Percentiles rank a stretch among this genome's conserved stretches.
Conservation (phyloP, 2,113 vertebrate genomes). For the Athene cunicularia region DNA sequence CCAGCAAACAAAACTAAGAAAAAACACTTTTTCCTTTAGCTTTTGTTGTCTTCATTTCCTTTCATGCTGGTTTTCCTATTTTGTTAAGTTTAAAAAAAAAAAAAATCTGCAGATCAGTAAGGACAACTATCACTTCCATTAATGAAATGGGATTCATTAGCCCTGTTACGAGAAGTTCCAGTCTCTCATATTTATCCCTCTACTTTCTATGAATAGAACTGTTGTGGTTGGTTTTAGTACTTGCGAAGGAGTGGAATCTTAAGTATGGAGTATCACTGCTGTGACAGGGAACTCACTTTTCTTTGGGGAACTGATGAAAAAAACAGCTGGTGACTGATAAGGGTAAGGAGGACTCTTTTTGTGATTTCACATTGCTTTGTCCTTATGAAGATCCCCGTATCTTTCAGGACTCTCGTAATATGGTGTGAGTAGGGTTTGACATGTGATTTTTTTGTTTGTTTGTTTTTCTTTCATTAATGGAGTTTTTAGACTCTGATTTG, state of each 20-base stretch:
- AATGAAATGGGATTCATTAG: not conserved
- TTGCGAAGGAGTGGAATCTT: not conserved
- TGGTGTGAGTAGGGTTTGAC: not conserved
- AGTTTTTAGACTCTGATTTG: not conserved
- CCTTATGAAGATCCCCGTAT: not conserved
- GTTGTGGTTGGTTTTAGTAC: not conserved
- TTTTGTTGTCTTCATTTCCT: not conserved
- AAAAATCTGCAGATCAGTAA: not conserved
- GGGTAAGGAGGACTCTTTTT: not conserved
- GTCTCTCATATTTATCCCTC: not conserved
- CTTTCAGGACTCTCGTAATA: not conserved
- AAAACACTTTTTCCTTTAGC: not conserved
- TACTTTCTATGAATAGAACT: not conserved
- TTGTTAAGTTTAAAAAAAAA: not conserved
- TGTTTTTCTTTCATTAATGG: not conserved
- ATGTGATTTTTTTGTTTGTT: not conserved
- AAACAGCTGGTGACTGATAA: not conserved
- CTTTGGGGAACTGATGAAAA: not conserved
- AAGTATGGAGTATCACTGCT: not conserved
- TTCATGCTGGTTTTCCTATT: not conserved
- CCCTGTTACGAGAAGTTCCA: not conserved
- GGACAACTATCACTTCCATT: not conserved
- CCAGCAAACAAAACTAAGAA: not conserved
- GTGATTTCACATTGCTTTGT: not conserved
- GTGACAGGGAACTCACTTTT: not conserved